These are phyloP conservation scores for Trichechus manatus DNA, from an alignment of 2,113 vertebrate genomes.

Conservation along the genomic window DNA sequence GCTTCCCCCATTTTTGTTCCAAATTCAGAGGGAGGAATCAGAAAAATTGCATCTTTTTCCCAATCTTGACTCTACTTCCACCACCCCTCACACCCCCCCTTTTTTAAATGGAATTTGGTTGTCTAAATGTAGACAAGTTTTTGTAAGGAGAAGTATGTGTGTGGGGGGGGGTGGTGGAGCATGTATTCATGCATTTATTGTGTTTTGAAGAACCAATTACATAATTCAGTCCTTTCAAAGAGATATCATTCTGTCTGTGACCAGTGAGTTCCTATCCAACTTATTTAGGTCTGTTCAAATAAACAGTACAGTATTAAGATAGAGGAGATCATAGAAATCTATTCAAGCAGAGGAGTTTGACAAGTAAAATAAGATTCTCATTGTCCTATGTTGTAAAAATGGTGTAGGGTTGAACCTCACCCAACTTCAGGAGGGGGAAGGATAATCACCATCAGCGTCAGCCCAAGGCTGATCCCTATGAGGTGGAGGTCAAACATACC, in stretches of 20 bases:
- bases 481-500: no score
- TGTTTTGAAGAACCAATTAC: neutral
- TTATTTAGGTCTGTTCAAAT: neutral
- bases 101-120: neutral
- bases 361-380: neutral
- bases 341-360: neutral
- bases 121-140: neutral
- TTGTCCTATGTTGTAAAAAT: neutral
- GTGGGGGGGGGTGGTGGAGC: neutral
- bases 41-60: neutral
- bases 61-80: neutral
- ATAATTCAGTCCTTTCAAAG: constrained; percentile 14
- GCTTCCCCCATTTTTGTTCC: neutral
- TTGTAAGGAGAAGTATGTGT: neutral
- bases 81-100: neutral
- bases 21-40: neutral
- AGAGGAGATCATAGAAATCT: neutral
- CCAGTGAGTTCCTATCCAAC: neutral
- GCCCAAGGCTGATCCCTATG: no score
- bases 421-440: no score
- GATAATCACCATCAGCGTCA: no score
- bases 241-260: neutral
- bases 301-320: neutral
- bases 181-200: neutral
- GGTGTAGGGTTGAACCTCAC: no score